Evolutionary conservation across 2,797 vertebrate species (phyloP).

Genomic region (Tenualosa ilisha): DNA sequence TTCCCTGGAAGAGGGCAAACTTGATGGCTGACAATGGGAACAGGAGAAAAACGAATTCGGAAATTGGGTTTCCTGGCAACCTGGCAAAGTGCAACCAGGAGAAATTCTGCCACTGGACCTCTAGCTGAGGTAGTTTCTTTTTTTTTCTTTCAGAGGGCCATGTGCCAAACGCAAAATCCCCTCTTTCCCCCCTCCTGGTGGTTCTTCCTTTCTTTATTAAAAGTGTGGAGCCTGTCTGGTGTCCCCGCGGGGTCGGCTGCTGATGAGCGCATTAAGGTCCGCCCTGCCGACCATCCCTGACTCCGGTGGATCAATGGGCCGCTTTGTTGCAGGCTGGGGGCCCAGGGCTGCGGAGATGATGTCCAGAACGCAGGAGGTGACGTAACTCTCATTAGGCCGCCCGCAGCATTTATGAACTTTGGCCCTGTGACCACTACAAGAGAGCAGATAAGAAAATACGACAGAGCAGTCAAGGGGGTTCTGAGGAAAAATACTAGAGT

Average conservation of each 20-base stretch:
- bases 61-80: not conserved
- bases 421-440: not conserved
- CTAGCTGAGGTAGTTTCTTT: not conserved
- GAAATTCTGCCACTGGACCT: not conserved
- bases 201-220: not conserved
- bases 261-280: constrained; percentile 20
- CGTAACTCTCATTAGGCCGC: constrained; percentile 6
- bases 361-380: constrained; percentile 22
- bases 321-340: not conserved
- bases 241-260: not conserved
- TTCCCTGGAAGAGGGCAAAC: not conserved
- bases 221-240: not conserved
- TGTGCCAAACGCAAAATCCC: not conserved
- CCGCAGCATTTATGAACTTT: not conserved
- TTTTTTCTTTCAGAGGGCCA: not conserved
- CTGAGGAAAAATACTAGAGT: not conserved
- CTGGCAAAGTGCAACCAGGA: not conserved
- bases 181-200: not conserved
- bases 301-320: not conserved
- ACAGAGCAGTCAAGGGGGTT: not conserved
- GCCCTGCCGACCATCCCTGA: not conserved
- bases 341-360: not conserved
- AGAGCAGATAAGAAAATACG: not conserved
- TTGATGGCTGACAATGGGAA: not conserved
- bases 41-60: not conserved